phyloP scores from a whole-genome alignment of 1,140 invertebrate species.

The Trachymyrmex cornetzi region DNA sequence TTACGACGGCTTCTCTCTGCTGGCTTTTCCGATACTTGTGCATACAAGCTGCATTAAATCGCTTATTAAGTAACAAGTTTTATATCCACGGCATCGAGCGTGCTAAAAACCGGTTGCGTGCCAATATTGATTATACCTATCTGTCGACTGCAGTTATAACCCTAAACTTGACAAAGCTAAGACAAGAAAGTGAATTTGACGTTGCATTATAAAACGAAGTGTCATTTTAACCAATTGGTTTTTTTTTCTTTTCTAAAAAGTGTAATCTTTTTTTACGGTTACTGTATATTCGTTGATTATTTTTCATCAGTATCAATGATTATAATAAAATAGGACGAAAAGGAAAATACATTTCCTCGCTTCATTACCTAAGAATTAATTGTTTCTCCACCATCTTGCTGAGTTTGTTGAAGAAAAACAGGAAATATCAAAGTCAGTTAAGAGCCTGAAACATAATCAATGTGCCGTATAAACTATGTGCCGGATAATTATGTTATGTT shows the following conservation, averaged over 20 bases:
- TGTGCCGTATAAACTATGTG: neutral
- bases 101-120: slow-evolving; percentile 57
- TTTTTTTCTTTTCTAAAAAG: neutral
- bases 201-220: slow-evolving; percentile 7
- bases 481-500: slow-evolving; percentile 1
- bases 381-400: neutral
- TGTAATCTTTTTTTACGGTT: neutral
- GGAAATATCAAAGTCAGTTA: slow-evolving; percentile 9
- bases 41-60: slow-evolving; percentile 2
- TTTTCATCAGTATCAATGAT: neutral
- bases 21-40: slow-evolving; percentile 26
- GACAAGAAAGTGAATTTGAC: slow-evolving; percentile 35
- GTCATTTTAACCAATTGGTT: neutral
- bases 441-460: neutral
- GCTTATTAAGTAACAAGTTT: slow-evolving; percentile 56
- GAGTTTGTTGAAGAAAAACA: neutral
- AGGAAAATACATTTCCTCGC: neutral
- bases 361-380: neutral
- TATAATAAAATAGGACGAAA: neutral
- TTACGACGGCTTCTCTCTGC: neutral
- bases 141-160: slow-evolving; percentile 19
- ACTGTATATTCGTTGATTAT: neutral
- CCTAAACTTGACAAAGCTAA: slow-evolving; percentile 49
- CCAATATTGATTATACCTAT: slow-evolving; percentile 40
- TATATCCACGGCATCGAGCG: slow-evolving; percentile 35